Evolutionary conservation across 2,797 vertebrate genomes (phyloP), one percentile per base, ranked within the genome.

Genomic region (Propithecus deckenii): DNA sequence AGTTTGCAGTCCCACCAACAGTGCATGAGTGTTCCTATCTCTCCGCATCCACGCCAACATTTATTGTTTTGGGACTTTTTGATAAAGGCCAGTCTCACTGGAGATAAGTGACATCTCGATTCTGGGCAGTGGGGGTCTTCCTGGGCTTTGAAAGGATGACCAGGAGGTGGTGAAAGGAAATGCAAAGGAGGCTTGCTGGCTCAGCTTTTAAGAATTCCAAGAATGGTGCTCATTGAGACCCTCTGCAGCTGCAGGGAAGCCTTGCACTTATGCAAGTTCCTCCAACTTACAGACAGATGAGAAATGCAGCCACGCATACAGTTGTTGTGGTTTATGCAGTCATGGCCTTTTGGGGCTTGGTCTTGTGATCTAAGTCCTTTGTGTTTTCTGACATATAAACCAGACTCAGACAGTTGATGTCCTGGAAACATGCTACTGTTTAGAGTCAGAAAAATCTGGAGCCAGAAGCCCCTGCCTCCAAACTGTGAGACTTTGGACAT

Each of bases 221-320:
- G 35, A 12, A 20, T 4, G 35, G 48, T 8, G 55, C 35, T 50
- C 13, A 1, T 28, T 4, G 15, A 55, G 30, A 41, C 20, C 35
- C 52, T 55, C 41, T 30, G 35, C 13, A 65, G 65, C 32, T 12
- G 7, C 6, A 0, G 18, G 32, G 12, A 55, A 7, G 80, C 50
- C 0, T 0, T 41, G 30, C 57, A 4, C 7, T 18, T 59, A 25
- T 28, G 0, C 35, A 23, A 6, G 1, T 22, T 22, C 76, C 59
- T 80, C 48, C 23, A 8, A 0, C 52, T 22, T 43, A 12, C 17
- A 55, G 32, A 35, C 0, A 32, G 72, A 92, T 43, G 11, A 46
- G 22, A 75, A 5, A 0, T 0, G n/a, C 0, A 28, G 86, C 50
- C 52, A 2, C 1, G 7, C 35, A 18, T 13, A 9, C 72, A 28